Percentiles rank a stretch among this genome's conserved stretches.
Conservation (phyloP, 2,113 vertebrate species). For the Etheostoma cragini region DNA sequence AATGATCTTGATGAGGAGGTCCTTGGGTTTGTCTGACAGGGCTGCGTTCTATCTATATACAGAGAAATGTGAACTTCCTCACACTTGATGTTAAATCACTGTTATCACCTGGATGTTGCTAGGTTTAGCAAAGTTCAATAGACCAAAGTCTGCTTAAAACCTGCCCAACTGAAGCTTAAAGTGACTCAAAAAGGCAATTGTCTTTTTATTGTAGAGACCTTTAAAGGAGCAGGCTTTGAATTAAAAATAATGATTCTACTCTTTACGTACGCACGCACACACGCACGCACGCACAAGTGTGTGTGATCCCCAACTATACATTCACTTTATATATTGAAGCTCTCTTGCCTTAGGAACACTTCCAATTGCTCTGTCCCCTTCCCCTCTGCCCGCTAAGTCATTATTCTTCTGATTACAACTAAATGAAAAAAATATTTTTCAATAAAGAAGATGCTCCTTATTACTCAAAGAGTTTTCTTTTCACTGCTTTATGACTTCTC, state of each 20-base stretch:
- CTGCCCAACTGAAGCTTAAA: conserved; percentile 6
- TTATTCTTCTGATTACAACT: conserved; percentile 29
- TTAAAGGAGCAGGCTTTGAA: neutral
- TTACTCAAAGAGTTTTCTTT: conserved; percentile 11
- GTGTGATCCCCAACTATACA: neutral
- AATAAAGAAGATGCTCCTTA: neutral
- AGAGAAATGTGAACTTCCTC: no score
- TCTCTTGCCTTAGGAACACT: conserved; percentile 7
- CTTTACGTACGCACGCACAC: neutral
- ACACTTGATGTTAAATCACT: no score
- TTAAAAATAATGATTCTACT: conserved; percentile 9
- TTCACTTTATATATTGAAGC: conserved; percentile 10
- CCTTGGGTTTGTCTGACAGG: no score
- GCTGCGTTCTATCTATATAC: no score
- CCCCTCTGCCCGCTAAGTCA: neutral
- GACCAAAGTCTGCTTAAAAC: neutral
- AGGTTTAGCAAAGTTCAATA: no score
- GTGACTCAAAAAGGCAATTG: conserved; percentile 23
- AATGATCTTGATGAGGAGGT: no score
- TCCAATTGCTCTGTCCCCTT: neutral
- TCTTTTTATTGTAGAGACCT: conserved; percentile 8
- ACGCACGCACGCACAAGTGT: neutral
- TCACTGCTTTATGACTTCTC: conserved; percentile 8
- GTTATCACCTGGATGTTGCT: no score
- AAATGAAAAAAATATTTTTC: conserved; percentile 14